Evolutionary conservation across 64 coral and sea anemone species (phyloP), one percentile per base, ranked within the genome.

Genomic region (Stichodactyla mertensii): DNA sequence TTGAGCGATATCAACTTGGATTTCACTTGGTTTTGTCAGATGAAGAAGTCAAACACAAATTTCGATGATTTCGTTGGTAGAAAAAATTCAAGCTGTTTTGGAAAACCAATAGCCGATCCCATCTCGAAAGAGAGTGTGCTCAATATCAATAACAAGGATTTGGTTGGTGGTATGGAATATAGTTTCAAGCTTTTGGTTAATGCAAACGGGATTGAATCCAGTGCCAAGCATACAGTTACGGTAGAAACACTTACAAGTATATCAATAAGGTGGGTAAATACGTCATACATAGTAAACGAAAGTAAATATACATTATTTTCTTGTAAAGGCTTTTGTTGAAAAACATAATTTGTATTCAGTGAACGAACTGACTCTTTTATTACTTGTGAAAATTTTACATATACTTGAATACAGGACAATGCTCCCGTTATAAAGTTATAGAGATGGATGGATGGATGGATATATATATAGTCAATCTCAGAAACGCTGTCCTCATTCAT

Each of bases 21-120:
- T 54, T 85, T 61, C 52, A 55, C 55, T 6, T 85, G 83, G 83
- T 85, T 28, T 62, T 85, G 83, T 64, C 53, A 85, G 56, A 55
- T 52, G 24, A 85, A 57, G 11, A 0, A 64, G 10, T 54, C 51
- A 9, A 85, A 58, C 8, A 51, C 55, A 20, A 36, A 85, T 61
- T 61, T 57, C 51, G 69, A 74, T 9, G 64, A 7, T 22, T 69
- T 22, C 7, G 5, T 22, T n/a, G 0, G 6, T 7, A n/a, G n/a
- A 9, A 20, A 69, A 74, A 55, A 85, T 20, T 58, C 51, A 10
- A 23, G 56, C 16, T 81, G 78, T 55, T 81, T 81, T 81, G 78
- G 78, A 4, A 81, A 55, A 81, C 15, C 78, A 53, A 81, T 53
- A 5, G 4, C 14, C 5, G 53, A 81, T 12, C 51, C 12, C 8